A percentile compares a stretch with the other conserved stretches of the same genome.
phyloP scores from a whole-genome alignment of 2,113 vertebrate genomes.

The Lamprologus ornatipinnis region DNA sequence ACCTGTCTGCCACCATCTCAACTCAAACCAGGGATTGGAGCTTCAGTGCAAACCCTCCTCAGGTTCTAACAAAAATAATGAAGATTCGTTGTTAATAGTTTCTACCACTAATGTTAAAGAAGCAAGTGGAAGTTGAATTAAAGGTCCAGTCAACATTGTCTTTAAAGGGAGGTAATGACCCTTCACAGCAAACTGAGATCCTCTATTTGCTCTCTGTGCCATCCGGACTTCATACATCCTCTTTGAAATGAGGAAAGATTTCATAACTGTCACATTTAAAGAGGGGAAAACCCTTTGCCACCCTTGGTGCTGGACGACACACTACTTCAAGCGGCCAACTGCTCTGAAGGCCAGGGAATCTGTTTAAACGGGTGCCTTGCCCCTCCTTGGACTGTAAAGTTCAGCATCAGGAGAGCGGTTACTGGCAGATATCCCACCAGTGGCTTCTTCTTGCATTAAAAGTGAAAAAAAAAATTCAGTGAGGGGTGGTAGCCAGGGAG shows the following conservation, averaged over 20 bases:
- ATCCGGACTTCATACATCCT: background rate
- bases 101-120: background rate
- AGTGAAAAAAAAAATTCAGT: background rate
- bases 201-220: conserved; percentile 33
- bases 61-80: conserved; percentile 29
- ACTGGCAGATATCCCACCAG: conserved; percentile 2
- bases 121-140: background rate
- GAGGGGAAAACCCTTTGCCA: background rate
- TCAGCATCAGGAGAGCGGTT: background rate
- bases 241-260: background rate
- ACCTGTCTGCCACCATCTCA: background rate
- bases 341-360: conserved; percentile 2
- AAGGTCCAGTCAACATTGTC: background rate
- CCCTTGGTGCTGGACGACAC: conserved; percentile 52
- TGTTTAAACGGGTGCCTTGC: conserved; percentile 51
- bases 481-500: background rate
- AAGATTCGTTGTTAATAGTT: background rate
- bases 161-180: background rate
- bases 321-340: conserved; percentile 15
- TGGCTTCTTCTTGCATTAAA: conserved; percentile 5
- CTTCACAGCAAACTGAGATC: background rate
- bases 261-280: background rate
- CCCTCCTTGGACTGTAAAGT: conserved; percentile 24
- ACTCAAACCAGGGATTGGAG: conserved; percentile 22
- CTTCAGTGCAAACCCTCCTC: conserved; percentile 20